Conservation (phyloP, 2,888 invertebrate genomes). For the Cryptophagus acutangulus region DNA sequence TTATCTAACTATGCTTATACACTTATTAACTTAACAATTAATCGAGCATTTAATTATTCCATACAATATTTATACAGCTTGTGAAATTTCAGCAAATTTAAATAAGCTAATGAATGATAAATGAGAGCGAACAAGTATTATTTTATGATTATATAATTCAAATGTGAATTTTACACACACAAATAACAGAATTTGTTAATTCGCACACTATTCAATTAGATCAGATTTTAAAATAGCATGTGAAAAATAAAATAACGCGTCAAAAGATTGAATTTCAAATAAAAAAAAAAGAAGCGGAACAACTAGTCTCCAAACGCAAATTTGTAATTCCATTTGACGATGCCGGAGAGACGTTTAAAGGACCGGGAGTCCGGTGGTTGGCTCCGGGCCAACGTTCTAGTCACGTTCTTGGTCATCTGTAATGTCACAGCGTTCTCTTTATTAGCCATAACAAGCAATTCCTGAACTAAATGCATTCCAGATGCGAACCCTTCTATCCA, state of each 20-base stretch:
- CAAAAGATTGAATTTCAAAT: too few species aligned
- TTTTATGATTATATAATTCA: neutral
- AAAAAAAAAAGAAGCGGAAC: neutral
- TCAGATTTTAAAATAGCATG: too few species aligned
- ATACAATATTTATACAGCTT: too few species aligned
- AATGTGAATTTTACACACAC: neutral
- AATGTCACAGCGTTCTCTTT: conserved; percentile 40
- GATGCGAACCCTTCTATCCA: conserved; percentile 26
- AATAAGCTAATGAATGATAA: neutral
- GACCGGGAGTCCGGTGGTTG: conserved; percentile 1
- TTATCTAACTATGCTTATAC: too few species aligned
- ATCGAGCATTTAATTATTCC: too few species aligned
- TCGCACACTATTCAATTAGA: too few species aligned
- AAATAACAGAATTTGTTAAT: conserved; percentile 5
- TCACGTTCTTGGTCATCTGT: conserved; percentile 39
- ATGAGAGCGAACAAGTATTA: neutral
- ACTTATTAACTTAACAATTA: too few species aligned
- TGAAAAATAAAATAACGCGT: too few species aligned
- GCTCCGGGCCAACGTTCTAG: conserved; percentile 19
- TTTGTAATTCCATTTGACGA: conserved; percentile 3
- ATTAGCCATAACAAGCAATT: conserved; percentile 42
- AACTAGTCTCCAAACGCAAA: neutral
- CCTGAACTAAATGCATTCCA: conserved; percentile 37
- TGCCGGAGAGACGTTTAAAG: neutral
- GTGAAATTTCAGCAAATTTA: conserved; percentile 1